A percentile compares a stretch with the other conserved stretches of the same genome.
phyloP scores from a whole-genome alignment of 2,888 invertebrate species.

The Pristionchus entomophagus region DNA sequence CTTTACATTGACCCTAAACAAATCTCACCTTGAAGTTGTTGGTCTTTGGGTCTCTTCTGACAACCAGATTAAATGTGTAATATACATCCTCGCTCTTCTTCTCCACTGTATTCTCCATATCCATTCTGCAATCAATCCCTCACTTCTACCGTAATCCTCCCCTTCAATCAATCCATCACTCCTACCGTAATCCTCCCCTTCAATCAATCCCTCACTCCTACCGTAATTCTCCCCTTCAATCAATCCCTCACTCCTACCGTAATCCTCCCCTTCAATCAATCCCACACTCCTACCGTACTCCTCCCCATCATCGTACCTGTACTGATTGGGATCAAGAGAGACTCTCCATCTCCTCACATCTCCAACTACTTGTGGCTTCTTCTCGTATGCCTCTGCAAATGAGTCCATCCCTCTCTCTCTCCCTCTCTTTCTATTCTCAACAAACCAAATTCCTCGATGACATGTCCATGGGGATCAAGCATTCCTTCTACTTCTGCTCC shows the following conservation, averaged over 20 bases:
- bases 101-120: slow-evolving; percentile 64
- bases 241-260: slow-evolving; percentile 77
- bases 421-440: background rate
- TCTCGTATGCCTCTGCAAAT: slow-evolving; percentile 54
- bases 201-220: slow-evolving; percentile 77
- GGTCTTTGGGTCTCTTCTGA: slow-evolving; percentile 98
- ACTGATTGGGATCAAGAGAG: slow-evolving; percentile 96
- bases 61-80: slow-evolving; percentile 94
- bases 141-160: too few species aligned
- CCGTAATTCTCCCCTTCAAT: background rate
- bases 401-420: background rate
- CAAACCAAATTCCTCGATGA: slow-evolving; percentile 88
- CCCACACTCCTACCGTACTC: slow-evolving; percentile 77
- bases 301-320: slow-evolving; percentile 78
- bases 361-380: slow-evolving; percentile 86
- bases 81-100: slow-evolving; percentile 83
- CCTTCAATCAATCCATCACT: background rate
- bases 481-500: slow-evolving; percentile 99
- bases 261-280: background rate
- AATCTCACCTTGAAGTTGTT: slow-evolving; percentile 90
- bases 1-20: background rate
- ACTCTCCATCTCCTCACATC: slow-evolving; percentile 93
- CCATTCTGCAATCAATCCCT: slow-evolving; percentile 54
- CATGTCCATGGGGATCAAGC: slow-evolving; percentile 93
- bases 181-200: slow-evolving; percentile 77